Evolutionary conservation across 2,113 vertebrate species (phyloP), one percentile per base, ranked within the genome.

Genomic region (Boulengeromyrus knoepffleri): DNA sequence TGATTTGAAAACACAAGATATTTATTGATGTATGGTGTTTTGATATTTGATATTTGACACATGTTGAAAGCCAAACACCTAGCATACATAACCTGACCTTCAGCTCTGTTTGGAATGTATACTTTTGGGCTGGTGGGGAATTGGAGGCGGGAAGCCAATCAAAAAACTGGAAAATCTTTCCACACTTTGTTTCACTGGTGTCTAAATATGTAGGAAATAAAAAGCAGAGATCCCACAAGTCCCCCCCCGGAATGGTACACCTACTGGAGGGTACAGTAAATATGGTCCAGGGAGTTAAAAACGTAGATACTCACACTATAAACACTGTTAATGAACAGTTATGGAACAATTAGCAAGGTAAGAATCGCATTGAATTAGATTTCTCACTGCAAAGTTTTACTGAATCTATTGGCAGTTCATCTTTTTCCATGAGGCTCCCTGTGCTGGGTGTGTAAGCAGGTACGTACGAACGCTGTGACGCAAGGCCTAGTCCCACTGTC

Each of bases 151-250:
- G 31, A 80, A 15, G 62, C 10, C 3, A 70, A 70, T 31, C 7
- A 0, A 93, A 89, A 91, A 91, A 91, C 93, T 91, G 94, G 94
- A 93, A 91, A 90, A 91, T 92, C 87, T 46, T 89, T 91, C 89
- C 88, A 91, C 24, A 66, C 1, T 52, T 17, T 91, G 52, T 89
- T 45, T 93, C 92, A 27, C 19, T 56, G 50, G 31, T 83, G 39
- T 45, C 9, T 80, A 89, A 80, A 80, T 89, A 24, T 80, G 46
- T 12, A 5, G 3, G 3, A 70, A 70, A 70, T 31, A 70, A 31
- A 27, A 62, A 66, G 0, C 58, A 66, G n/a, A 66, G 58, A 66
- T n/a, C 24, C 58, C 1, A 4, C 52, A 53, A 53, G 17, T 53
- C 53, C 17, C 62, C 62, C 62, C 62, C 13, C 1, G 1, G 13